A percentile compares a stretch with the other conserved stretches of the same genome.
phyloP scores from a whole-genome alignment of 2,113 vertebrate species.

The Orientallactaga bullata region DNA sequence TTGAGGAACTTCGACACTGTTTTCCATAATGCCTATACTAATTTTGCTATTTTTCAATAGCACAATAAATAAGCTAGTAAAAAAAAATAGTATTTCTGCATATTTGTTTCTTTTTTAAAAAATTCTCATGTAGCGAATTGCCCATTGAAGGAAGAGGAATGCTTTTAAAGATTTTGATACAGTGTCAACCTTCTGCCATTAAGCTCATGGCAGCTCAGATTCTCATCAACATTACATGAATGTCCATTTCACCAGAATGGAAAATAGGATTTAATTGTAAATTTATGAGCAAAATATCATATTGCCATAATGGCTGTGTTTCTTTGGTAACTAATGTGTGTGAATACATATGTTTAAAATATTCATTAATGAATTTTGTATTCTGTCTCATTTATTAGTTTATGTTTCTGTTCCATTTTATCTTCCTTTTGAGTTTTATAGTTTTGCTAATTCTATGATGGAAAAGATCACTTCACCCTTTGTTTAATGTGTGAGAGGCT shows the following conservation, averaged over 20 bases:
- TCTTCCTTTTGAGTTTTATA: slow-evolving; percentile 18
- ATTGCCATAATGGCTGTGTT: slow-evolving; percentile 20
- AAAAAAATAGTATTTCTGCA: slow-evolving; percentile 15
- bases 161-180: neutral
- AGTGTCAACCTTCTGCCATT: neutral
- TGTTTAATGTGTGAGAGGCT: neutral
- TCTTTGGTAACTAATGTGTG: slow-evolving; percentile 66
- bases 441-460: neutral
- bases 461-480: slow-evolving; percentile 25
- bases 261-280: slow-evolving; percentile 53
- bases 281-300: slow-evolving; percentile 39
- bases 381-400: slow-evolving; percentile 44
- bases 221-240: neutral
- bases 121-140: neutral
- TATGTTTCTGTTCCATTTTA: neutral
- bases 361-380: slow-evolving; percentile 57
- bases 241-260: neutral
- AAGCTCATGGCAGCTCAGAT: neutral
- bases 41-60: slow-evolving; percentile 24
- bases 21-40: neutral
- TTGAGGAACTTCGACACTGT: neutral
- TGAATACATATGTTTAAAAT: slow-evolving; percentile 30
- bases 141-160: neutral
- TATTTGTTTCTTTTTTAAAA: slow-evolving; percentile 18
- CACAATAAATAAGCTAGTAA: neutral